Conservation (phyloP, 1,140 invertebrate genomes). For the Drosophila bocqueti region DNA sequence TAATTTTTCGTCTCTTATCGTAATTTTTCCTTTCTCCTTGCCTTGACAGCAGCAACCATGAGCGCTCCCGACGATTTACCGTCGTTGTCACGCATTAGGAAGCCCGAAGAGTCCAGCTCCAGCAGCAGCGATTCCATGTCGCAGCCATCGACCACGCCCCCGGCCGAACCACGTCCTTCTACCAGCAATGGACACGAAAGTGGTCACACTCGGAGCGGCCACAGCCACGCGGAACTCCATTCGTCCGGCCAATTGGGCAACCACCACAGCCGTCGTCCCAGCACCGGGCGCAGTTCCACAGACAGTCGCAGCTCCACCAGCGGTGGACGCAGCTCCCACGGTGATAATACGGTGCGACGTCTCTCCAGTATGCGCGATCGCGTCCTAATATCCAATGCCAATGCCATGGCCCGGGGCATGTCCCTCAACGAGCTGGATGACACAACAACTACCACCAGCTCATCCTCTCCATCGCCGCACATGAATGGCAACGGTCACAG, state of each 20-base stretch:
- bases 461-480: constrained; percentile 12
- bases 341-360: neutral
- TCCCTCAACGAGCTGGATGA: constrained; percentile 12
- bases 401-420: neutral
- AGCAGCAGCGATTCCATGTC: constrained; percentile 12
- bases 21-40: neutral
- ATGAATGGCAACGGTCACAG: constrained; percentile 6
- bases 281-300: neutral
- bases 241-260: neutral
- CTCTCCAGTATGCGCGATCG: constrained; percentile 11
- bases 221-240: neutral
- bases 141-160: neutral
- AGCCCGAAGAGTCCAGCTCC: constrained; percentile 13
- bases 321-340: neutral
- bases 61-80: constrained; percentile 35
- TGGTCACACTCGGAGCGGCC: neutral
- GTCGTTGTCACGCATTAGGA: neutral
- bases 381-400: constrained; percentile 31
- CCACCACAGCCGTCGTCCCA: neutral
- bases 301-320: neutral
- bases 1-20: no score
- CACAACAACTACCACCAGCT: neutral
- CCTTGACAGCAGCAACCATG: constrained; percentile 26
- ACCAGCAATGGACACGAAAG: constrained; percentile 17
- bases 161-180: neutral